These are phyloP conservation scores for Glyphotaelius pellucidus DNA, from an alignment of 2,888 invertebrate species.

Conservation along the genomic window DNA sequence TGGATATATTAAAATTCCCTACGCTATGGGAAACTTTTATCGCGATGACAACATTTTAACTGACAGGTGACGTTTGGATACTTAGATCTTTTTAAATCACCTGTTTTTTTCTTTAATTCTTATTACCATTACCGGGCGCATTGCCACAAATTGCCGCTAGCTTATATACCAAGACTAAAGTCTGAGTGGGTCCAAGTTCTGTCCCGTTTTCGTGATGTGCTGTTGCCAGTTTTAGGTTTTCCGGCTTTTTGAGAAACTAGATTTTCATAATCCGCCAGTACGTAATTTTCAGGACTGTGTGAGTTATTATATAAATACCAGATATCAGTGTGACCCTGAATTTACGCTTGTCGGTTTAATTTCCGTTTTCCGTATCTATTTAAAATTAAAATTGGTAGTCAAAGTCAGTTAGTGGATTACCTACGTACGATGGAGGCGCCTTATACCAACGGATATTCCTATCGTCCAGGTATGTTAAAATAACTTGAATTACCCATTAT, in stretches of 20 bases:
- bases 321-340: background rate
- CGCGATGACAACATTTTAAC: background rate
- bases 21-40: background rate
- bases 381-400: background rate
- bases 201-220: background rate
- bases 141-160: background rate
- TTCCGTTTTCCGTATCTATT: background rate
- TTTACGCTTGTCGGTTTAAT: background rate
- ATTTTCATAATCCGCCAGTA: background rate
- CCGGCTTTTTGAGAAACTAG: background rate
- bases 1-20: background rate
- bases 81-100: background rate
- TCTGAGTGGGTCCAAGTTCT: background rate
- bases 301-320: background rate
- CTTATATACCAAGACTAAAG: background rate
- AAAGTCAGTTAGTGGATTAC: background rate
- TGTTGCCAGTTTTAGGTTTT: background rate
- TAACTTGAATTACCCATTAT: background rate
- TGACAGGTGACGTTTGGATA: background rate
- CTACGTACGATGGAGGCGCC: conserved; percentile 14
- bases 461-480: conserved; percentile 33
- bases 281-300: background rate
- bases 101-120: background rate
- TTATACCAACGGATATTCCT: conserved; percentile 30
- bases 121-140: background rate